Conservation (phyloP, 2,797 vertebrate genomes). For the Helicolenus hilgendorfi region DNA sequence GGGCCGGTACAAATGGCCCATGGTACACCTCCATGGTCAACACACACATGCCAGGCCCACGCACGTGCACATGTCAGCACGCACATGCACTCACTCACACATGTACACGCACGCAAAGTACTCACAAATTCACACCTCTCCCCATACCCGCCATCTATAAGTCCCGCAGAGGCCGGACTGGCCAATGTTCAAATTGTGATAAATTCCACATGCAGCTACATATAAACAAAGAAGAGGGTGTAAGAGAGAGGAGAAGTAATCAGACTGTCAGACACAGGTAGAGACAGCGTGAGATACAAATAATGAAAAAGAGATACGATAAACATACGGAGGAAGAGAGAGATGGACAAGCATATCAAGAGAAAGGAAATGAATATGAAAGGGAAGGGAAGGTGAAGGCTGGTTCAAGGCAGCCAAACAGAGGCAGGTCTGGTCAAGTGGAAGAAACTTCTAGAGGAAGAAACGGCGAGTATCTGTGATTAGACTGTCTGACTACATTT, state of each 20-base stretch:
- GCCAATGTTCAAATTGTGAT: constrained; percentile 53
- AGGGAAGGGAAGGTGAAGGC: constrained; percentile 35
- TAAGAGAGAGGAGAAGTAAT: constrained; percentile 36
- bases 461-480: constrained; percentile 66
- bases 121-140: constrained; percentile 47
- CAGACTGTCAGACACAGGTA: constrained; percentile 49
- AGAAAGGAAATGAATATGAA: constrained; percentile 55
- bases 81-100: constrained; percentile 65
- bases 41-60: constrained; percentile 70
- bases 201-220: constrained; percentile 57
- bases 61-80: constrained; percentile 56
- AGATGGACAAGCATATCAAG: constrained; percentile 63
- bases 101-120: constrained; percentile 18
- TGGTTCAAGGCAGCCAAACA: constrained; percentile 24
- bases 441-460: constrained; percentile 54
- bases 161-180: constrained; percentile 8
- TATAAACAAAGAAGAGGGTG: constrained; percentile 51
- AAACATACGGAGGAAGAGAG: constrained; percentile 44
- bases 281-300: constrained; percentile 42
- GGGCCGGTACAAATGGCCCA: constrained; percentile 89
- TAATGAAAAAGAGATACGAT: constrained; percentile 52
- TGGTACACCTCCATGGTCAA: constrained; percentile 85
- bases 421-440: constrained; percentile 44
- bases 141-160: constrained; percentile 18
- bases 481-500: constrained; percentile 80